Conservation (phyloP, 1,140 invertebrate genomes). For the Uloborus diversus region DNA sequence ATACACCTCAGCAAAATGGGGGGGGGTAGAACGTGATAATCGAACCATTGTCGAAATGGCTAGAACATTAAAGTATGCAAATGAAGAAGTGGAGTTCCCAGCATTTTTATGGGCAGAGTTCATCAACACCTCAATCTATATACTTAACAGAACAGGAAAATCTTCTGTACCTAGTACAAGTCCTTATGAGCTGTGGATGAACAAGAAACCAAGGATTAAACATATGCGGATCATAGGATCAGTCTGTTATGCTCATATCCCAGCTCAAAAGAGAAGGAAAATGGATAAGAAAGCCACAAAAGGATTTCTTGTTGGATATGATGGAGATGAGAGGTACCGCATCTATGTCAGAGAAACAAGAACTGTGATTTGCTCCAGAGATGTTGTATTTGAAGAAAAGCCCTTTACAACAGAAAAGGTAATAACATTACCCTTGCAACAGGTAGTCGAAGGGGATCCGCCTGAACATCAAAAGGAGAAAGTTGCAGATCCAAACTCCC, state of each 20-base stretch:
- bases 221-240: conserved; percentile 37
- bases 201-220: background rate
- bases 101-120: conserved; percentile 8
- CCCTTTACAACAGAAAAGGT: background rate
- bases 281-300: conserved; percentile 40
- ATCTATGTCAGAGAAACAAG: conserved; percentile 1
- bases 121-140: background rate
- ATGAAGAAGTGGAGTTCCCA: background rate
- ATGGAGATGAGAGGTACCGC: conserved; percentile 14
- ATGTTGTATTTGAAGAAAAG: conserved; percentile 10
- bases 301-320: conserved; percentile 44
- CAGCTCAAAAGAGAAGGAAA: conserved; percentile 21
- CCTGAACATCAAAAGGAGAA: background rate
- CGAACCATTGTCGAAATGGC: conserved; percentile 1
- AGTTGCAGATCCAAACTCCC: background rate
- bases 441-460: background rate
- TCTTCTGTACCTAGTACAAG: background rate
- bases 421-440: background rate
- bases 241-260: conserved; percentile 29
- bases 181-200: background rate
- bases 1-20: conserved; percentile 43
- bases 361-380: background rate
- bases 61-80: background rate
- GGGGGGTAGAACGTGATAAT: conserved; percentile 9
- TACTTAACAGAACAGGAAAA: conserved; percentile 6